These are phyloP conservation scores for Chascanopsetta lugubris DNA, from an alignment of 2,113 vertebrate genomes.

Conservation along the genomic window DNA sequence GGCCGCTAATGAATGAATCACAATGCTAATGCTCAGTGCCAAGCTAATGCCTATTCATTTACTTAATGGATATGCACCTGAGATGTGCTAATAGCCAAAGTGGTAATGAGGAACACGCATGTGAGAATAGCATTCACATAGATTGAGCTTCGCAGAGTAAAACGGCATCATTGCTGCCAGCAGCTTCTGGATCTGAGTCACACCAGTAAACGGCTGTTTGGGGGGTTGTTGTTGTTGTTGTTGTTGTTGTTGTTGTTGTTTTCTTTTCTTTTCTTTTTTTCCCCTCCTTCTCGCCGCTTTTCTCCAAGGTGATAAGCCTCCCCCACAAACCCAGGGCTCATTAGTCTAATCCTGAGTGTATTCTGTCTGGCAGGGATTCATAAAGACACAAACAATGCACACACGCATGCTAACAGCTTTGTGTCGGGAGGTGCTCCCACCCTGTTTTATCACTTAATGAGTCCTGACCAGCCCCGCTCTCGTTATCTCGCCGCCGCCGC, in stretches of 20 bases:
- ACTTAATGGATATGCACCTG: conserved; percentile 55
- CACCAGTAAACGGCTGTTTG: conserved; percentile 34
- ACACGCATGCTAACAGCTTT: conserved; percentile 43
- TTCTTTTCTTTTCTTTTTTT: background rate
- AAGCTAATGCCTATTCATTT: conserved; percentile 59
- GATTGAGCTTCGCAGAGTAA: conserved; percentile 22
- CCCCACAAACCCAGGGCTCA: conserved; percentile 45
- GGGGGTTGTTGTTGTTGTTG: background rate
- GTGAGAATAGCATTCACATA: conserved; percentile 17
- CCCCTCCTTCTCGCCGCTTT: background rate
- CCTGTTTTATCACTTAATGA: conserved; percentile 57
- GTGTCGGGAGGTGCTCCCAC: conserved; percentile 30
- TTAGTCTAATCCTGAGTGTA: conserved; percentile 62
- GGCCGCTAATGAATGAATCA: conserved; percentile 55
- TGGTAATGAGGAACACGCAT: conserved; percentile 42
- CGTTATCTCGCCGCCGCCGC: background rate
- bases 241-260: too few relatives aligned
- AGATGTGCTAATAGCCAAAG: conserved; percentile 42
- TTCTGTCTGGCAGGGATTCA: conserved; percentile 50
- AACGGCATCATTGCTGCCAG: conserved; percentile 11
- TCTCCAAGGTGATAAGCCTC: conserved; percentile 54
- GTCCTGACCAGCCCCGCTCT: conserved; percentile 27
- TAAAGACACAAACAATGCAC: conserved; percentile 54
- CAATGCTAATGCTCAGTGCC: conserved; percentile 43
- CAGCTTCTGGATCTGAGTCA: conserved; percentile 4